A percentile compares a stretch with the other conserved stretches of the same genome.
Conservation (phyloP, 2,797 vertebrate genomes). For the Tympanoctomys barrerae region DNA sequence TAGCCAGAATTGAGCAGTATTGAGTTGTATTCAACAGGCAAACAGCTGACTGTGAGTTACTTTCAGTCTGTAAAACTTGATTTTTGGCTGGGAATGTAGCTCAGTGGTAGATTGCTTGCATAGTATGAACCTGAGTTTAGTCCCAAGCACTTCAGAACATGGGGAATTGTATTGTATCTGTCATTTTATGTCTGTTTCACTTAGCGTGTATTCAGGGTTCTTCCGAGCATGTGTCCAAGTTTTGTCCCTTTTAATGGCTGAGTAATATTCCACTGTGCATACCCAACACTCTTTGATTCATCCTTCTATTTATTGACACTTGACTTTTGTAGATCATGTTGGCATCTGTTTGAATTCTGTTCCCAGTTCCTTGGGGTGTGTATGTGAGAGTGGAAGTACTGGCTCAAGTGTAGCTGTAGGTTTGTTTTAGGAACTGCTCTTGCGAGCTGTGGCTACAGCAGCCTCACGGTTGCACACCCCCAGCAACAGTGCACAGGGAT, state of each 20-base stretch:
- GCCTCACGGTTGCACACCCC: not conserved
- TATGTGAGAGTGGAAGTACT: not conserved
- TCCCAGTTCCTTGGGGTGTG: not conserved
- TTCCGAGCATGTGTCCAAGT: not conserved
- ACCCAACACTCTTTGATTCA: not conserved
- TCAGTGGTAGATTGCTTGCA: not conserved
- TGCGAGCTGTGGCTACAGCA: not conserved
- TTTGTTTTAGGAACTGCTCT: not conserved
- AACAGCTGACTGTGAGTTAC: not conserved
- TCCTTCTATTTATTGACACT: not conserved
- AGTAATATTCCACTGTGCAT: not conserved
- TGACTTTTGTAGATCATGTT: not conserved
- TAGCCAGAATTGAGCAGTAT: not conserved
- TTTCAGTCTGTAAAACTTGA: not conserved
- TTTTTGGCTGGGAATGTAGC: not conserved
- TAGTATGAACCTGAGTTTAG: not conserved
- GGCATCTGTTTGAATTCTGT: not conserved
- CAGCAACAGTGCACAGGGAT: not conserved
- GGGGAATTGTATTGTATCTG: not conserved
- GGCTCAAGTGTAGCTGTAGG: not conserved
- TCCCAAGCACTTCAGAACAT: not conserved
- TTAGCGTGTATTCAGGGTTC: not conserved
- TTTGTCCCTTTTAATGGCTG: not conserved
- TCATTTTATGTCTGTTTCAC: not conserved
- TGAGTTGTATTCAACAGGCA: not conserved